phyloP scores from a whole-genome alignment of 2,113 vertebrate species.

The Mesocricetus auratus region DNA sequence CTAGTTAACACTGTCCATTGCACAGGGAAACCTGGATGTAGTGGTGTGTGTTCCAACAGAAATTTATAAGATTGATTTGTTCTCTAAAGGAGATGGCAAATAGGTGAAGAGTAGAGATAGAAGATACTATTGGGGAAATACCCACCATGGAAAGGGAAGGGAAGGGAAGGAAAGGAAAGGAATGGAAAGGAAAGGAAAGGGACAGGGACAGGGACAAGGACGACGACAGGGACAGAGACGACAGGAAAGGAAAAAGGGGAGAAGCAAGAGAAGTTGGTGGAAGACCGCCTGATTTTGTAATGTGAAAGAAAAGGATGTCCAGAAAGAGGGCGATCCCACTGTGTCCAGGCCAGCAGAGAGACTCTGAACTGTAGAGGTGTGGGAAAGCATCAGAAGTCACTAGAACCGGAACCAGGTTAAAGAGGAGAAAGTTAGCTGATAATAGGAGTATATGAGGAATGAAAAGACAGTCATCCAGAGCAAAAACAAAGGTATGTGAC shows the following conservation, averaged over 20 bases:
- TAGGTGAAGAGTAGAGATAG: not conserved
- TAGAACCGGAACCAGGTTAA: not conserved
- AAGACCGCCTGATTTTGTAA: not conserved
- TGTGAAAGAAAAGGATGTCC: not conserved
- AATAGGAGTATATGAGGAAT: not conserved
- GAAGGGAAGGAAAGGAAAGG: not conserved
- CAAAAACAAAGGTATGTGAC: not conserved
- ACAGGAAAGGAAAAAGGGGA: not conserved
- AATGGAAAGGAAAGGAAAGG: too few relatives aligned
- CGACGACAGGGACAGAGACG: too few relatives aligned
- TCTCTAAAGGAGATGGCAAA: not conserved
- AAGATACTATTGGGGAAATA: not conserved
- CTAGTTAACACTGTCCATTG: too few relatives aligned
- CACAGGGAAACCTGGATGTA: not conserved
- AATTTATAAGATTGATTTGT: not conserved
- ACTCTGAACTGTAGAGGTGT: too few relatives aligned
- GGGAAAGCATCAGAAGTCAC: not conserved
- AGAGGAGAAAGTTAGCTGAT: not conserved
- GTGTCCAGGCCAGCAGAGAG: not conserved
- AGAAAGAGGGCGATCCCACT: not conserved
- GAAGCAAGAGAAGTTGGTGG: not conserved
- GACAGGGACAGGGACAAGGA: too few relatives aligned
- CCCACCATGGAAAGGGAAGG: not conserved
- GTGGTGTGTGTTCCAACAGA: accelerated
- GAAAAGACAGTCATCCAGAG: not conserved